A percentile compares a stretch with the other conserved stretches of the same genome.
Evolutionary conservation across 1,140 invertebrate species (phyloP).

Genomic region (Cepaea nemoralis): DNA sequence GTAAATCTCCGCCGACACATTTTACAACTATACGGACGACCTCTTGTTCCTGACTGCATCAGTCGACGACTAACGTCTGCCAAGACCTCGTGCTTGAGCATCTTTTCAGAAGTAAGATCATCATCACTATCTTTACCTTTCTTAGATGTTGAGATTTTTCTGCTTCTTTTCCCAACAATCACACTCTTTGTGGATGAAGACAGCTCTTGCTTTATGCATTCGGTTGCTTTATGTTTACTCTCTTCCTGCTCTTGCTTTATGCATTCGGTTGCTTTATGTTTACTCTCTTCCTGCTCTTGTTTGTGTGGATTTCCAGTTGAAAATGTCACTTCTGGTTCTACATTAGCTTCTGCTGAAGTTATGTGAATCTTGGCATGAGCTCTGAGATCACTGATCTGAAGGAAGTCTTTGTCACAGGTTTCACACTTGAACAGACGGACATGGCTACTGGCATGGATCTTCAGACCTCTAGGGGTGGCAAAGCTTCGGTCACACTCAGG

Average conservation of each 20-base stretch:
- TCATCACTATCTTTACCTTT: slow-evolving; percentile 18
- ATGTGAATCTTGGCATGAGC: slow-evolving; percentile 17
- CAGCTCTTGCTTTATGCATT: background rate
- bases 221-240: background rate
- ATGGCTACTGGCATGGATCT: slow-evolving; percentile 37
- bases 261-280: too few relatives aligned
- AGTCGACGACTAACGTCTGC: background rate
- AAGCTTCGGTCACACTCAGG: slow-evolving; percentile 26
- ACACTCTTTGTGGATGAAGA: background rate
- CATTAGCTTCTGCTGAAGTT: background rate
- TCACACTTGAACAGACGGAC: slow-evolving; percentile 38
- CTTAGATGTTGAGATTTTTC: background rate
- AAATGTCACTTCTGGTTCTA: background rate
- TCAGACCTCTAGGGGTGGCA: slow-evolving; percentile 17
- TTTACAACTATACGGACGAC: slow-evolving; percentile 36
- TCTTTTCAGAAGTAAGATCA: background rate
- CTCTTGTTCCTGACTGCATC: slow-evolving; percentile 34
- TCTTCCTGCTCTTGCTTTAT: background rate
- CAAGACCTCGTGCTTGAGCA: background rate
- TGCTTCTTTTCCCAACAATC: background rate
- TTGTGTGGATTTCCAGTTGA: background rate
- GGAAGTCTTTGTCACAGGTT: slow-evolving; percentile 27
- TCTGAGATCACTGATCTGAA: background rate
- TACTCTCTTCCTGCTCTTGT: background rate
- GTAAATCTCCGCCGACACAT: slow-evolving; percentile 34